These are phyloP conservation scores for Baccha elongata DNA, from an alignment of 2,888 invertebrate genomes.

Conservation along the genomic window DNA sequence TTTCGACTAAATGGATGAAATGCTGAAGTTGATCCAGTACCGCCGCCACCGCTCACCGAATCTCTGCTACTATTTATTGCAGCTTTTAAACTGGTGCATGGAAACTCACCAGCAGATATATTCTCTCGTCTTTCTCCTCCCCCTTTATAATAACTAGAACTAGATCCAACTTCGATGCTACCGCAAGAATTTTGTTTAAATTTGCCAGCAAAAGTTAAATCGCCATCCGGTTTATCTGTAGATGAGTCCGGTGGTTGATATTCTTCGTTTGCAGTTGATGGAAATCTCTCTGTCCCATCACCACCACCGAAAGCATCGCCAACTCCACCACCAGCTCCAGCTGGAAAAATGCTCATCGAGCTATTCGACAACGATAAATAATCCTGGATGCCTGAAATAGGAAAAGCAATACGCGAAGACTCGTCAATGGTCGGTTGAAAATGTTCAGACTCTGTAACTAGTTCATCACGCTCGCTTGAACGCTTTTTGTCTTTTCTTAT, in stretches of 20 bases:
- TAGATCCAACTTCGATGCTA: slow-evolving; percentile 49
- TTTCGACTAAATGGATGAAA: slow-evolving; percentile 67
- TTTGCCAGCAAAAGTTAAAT: slow-evolving; percentile 81
- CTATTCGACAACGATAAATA: slow-evolving; percentile 76
- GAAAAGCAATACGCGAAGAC: slow-evolving; percentile 67
- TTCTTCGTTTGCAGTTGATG: slow-evolving; percentile 27
- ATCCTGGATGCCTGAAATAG: slow-evolving; percentile 73
- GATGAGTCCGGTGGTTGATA: slow-evolving; percentile 40
- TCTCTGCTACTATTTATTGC: slow-evolving; percentile 53
- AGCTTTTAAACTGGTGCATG: slow-evolving; percentile 33
- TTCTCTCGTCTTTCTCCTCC: slow-evolving; percentile 38
- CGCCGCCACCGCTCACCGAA: slow-evolving; percentile 18
- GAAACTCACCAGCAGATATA: slow-evolving; percentile 29
- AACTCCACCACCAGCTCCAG: slow-evolving; percentile 40
- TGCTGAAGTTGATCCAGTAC: slow-evolving; percentile 21
- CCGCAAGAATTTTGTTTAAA: slow-evolving; percentile 77
- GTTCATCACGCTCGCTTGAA: slow-evolving; percentile 39
- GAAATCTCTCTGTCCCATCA: slow-evolving; percentile 39
- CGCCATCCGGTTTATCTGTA: slow-evolving; percentile 57
- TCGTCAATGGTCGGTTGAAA: slow-evolving; percentile 74
- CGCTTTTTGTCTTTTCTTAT: slow-evolving; percentile 77
- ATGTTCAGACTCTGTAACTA: slow-evolving; percentile 67
- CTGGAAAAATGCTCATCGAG: slow-evolving; percentile 78
- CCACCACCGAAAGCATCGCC: slow-evolving; percentile 14
- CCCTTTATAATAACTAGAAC: slow-evolving; percentile 56